Percentiles rank a stretch among this genome's conserved stretches.
Evolutionary conservation across 2,797 vertebrate species (phyloP).

Genomic region (Caiman crocodilus): DNA sequence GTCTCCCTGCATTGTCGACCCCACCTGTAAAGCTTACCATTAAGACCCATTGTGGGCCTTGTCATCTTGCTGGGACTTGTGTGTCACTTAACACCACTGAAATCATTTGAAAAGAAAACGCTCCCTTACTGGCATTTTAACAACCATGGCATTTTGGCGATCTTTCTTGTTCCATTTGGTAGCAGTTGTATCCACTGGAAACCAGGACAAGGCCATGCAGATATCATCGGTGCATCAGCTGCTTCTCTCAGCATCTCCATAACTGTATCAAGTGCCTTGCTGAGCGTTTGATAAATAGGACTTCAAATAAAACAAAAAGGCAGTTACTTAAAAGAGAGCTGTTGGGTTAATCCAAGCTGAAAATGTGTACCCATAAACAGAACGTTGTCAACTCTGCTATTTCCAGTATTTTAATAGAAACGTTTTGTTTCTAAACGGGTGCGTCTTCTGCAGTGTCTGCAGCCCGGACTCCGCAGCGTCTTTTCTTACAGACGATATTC

Average conservation of each 20-base stretch:
- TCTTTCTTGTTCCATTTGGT: not conserved
- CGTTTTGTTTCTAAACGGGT: slow-evolving; percentile 27
- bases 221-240: not conserved
- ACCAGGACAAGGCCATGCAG: not conserved
- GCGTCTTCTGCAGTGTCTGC: slow-evolving; percentile 31
- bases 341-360: not conserved
- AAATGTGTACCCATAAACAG: not conserved
- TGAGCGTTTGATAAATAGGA: not conserved
- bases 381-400: not conserved
- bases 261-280: not conserved
- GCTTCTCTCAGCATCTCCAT: not conserved
- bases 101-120: not conserved
- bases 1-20: not conserved
- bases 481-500: slow-evolving; percentile 25
- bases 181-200: not conserved
- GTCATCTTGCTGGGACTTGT: not conserved
- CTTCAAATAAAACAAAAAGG: not conserved
- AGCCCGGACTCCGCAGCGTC: not conserved
- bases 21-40: not conserved
- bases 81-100: not conserved
- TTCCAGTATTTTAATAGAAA: slow-evolving; percentile 29
- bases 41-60: not conserved
- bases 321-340: not conserved
- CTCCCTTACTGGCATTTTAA: not conserved
- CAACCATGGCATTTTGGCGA: not conserved